Evolutionary conservation across 2,888 invertebrate species (phyloP).

Genomic region (Scaptomyza caliginosa): DNA sequence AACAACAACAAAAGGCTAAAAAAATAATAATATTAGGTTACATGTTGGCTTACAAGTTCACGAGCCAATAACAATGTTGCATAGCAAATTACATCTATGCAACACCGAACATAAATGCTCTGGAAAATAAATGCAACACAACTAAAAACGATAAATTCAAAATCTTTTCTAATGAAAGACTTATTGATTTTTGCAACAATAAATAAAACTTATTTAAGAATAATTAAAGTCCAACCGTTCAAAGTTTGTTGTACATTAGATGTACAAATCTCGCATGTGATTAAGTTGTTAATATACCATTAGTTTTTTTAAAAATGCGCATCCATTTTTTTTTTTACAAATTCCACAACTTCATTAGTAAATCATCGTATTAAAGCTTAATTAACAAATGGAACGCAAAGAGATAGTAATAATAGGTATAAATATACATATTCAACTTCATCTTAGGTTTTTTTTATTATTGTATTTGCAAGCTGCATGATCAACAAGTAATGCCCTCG

Average conservation of each 20-base stretch:
- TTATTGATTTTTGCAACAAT: neutral
- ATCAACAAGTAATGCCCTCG: slow-evolving; percentile 40
- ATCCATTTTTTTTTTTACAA: too few species aligned
- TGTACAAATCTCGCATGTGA: neutral
- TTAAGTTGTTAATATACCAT: neutral
- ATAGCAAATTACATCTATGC: slow-evolving; percentile 15
- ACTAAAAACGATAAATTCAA: too few species aligned
- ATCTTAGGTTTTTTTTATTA: neutral
- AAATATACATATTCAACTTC: neutral
- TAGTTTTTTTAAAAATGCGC: too few species aligned
- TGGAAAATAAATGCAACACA: neutral
- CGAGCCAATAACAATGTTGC: slow-evolving; percentile 51
- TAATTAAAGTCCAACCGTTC: neutral
- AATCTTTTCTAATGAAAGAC: too few species aligned
- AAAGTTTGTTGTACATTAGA: neutral
- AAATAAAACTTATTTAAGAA: neutral
- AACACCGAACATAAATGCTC: slow-evolving; percentile 32
- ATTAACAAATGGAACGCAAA: slow-evolving; percentile 10
- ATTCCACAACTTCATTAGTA: slow-evolving; percentile 3
- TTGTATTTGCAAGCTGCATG: slow-evolving; percentile 36
- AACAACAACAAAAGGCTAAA: slow-evolving; percentile 18
- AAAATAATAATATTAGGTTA: slow-evolving; percentile 58
- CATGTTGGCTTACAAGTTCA: slow-evolving; percentile 72
- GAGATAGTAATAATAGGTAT: neutral
- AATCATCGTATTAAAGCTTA: slow-evolving; percentile 5